A percentile compares a stretch with the other conserved stretches of the same genome.
Conservation (phyloP, 2,888 invertebrate genomes). For the Meandrusa payeni region DNA sequence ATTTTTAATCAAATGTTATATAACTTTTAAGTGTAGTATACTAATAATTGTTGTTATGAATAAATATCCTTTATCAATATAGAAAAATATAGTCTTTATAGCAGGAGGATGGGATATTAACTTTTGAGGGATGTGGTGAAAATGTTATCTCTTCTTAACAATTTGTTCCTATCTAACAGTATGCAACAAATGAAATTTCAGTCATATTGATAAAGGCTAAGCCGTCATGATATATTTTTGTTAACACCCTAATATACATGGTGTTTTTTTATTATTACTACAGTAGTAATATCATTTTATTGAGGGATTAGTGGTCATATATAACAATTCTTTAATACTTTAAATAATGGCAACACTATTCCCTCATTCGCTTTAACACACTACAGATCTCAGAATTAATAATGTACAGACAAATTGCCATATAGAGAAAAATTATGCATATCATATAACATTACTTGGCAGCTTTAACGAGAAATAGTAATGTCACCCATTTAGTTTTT, state of each 20-base stretch:
- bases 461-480: too few species aligned
- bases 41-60: too few species aligned
- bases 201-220: constrained; percentile 22
- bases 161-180: constrained; percentile 9
- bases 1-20: too few species aligned
- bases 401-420: too few species aligned
- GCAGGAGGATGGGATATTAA: too few species aligned
- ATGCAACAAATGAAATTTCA: constrained; percentile 16
- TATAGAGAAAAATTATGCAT: too few species aligned
- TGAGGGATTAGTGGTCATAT: constrained; percentile 8
- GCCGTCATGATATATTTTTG: constrained; percentile 23
- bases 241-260: constrained; percentile 13
- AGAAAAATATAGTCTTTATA: too few species aligned
- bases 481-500: too few species aligned
- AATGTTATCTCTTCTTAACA: constrained; percentile 6
- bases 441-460: too few species aligned
- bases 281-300: constrained; percentile 8
- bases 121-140: constrained; percentile 16
- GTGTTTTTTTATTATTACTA: constrained; percentile 16
- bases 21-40: too few species aligned
- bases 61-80: too few species aligned
- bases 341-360: constrained; percentile 11
- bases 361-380: constrained; percentile 5
- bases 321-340: constrained; percentile 4
- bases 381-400: too few species aligned